Conservation (phyloP, 2,797 vertebrate genomes). For the Argya squamiceps region DNA sequence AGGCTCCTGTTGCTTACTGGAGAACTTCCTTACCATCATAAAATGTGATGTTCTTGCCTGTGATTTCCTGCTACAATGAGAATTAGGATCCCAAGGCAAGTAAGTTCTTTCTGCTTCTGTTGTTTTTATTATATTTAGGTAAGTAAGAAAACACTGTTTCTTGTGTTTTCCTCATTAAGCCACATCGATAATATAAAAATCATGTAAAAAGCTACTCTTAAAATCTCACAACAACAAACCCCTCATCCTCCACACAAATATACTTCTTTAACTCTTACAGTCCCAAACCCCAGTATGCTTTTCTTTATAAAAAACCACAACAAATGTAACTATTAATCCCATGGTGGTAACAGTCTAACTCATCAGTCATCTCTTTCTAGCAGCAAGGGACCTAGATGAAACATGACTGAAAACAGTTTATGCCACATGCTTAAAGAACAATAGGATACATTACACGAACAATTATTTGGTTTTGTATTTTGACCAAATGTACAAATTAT, state of each 20-base stretch:
- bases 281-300: background rate
- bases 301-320: background rate
- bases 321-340: background rate
- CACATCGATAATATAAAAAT: background rate
- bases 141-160: background rate
- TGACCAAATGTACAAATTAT: background rate
- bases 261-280: background rate
- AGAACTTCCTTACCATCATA: background rate
- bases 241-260: background rate
- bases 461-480: background rate
- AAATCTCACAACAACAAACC: background rate
- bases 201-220: background rate
- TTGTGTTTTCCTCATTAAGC: slow-evolving; percentile 1
- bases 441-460: background rate
- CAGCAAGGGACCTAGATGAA: background rate
- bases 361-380: background rate
- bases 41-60: background rate
- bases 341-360: background rate
- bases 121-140: background rate
- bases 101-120: background rate
- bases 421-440: background rate
- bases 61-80: background rate
- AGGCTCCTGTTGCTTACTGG: background rate
- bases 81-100: background rate
- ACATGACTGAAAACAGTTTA: background rate